Base-by-base conservation (phyloP, 2,888 invertebrate genomes). In the Brachycybe producta region DNA sequence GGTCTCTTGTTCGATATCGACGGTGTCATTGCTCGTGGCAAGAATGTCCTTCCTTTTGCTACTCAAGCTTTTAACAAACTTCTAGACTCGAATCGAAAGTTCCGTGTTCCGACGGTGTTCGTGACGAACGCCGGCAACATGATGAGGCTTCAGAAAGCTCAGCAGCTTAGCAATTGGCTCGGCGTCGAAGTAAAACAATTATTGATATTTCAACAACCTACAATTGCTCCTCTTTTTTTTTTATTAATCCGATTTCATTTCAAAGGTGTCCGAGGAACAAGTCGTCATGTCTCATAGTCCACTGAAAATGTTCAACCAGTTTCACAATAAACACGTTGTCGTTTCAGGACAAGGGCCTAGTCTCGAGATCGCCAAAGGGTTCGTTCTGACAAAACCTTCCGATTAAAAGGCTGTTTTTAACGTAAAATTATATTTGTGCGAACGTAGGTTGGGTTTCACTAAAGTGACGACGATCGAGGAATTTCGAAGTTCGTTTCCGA, bases 1-100 rank as follows among this genome's bases (percentile, higher is more conserved):
- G 79, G 78, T n/a, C 66, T 79, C 41, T 65, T 79, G 32, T 76
- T 79, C 60, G 79, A 79, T 60, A 78, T 79, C 55, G 79, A 79
- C 62, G 79, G 79, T 1, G 79, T 79, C 1, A 72, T 79, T 58
- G 74, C 76, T 2, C 65, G 78, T 44, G 79, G 78, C 1, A 70
- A 71, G 54, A 70, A 70, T 49, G 67, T 78, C 5, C 61, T 79
- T 38, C 76, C 78, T 11, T 69, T 72, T 15, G 76, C 76, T 2
- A 70, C 67, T 48, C 73, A 76, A 54, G 73, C 76, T 2, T 76
- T 79, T 60, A 64, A 68, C 23, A 64, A 70, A 40, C 64, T 79
- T 15, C 68, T 71, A 7, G 73, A 75, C 56, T 56, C 65, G 5
- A 61, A 69, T 54, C 74, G 75, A 8, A 70, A 73, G 54, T 78